phyloP scores from a whole-genome alignment of 2,797 vertebrate species.

The Kryptopterus vitreolus region DNA sequence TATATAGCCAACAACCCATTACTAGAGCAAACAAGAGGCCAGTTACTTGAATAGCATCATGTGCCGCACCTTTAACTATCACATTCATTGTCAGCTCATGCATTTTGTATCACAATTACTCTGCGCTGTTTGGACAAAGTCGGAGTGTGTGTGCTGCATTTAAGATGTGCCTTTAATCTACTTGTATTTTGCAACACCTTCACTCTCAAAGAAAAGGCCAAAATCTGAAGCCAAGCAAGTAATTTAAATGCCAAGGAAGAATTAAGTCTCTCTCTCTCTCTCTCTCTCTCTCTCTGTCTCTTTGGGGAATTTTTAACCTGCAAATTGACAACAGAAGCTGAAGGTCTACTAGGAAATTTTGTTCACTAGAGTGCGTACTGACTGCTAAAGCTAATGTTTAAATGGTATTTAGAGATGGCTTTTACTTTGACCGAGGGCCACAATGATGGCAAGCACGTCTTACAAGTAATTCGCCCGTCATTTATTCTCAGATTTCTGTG shows the following conservation, averaged over 20 bases:
- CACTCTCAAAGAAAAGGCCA: constrained; percentile 21
- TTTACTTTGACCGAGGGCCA: not conserved
- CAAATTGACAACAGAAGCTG: constrained; percentile 23
- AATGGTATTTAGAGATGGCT: not conserved
- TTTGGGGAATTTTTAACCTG: constrained; percentile 41
- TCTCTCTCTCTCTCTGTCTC: too few relatives aligned
- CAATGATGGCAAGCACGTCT: not conserved
- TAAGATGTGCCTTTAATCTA: not conserved
- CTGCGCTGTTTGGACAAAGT: not conserved
- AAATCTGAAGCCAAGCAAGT: constrained; percentile 31
- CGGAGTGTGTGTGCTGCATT: constrained; percentile 7
- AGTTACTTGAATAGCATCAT: constrained; percentile 9
- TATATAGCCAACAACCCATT: not conserved
- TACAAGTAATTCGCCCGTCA: not conserved
- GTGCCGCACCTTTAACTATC: constrained; percentile 16
- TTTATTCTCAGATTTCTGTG: not conserved
- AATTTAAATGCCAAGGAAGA: constrained; percentile 38
- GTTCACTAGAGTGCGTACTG: not conserved
- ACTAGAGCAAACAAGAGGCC: not conserved
- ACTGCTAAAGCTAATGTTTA: not conserved
- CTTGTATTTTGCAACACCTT: not conserved
- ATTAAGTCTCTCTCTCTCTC: not conserved
- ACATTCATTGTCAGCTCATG: constrained; percentile 28
- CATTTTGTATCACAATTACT: constrained; percentile 17
- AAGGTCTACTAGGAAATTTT: not conserved